Evolutionary conservation across 2,888 invertebrate genomes (phyloP).

Genomic region (Hydrotaea diabolus): DNA sequence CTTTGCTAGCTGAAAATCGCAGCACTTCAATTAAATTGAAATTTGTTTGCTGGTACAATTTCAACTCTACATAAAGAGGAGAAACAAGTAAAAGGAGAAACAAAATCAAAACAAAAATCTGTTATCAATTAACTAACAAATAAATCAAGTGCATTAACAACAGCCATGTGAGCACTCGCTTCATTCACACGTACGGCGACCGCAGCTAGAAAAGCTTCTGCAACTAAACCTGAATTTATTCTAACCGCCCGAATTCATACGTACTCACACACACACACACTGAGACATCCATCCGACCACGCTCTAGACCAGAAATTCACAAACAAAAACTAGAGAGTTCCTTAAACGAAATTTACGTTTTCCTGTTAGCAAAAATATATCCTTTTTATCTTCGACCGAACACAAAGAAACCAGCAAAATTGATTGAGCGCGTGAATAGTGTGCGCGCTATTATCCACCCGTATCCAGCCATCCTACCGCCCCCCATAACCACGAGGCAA

Average conservation of each 20-base stretch:
- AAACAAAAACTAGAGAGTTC: background rate
- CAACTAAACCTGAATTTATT: background rate
- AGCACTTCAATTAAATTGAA: background rate
- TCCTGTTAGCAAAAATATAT: slow-evolving; percentile 25
- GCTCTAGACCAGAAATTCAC: background rate
- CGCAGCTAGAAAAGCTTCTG: background rate
- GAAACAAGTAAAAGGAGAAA: background rate
- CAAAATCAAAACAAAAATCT: slow-evolving; percentile 16
- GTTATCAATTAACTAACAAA: slow-evolving; percentile 43
- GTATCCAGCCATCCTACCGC: background rate
- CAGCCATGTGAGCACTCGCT: background rate
- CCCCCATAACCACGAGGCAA: background rate
- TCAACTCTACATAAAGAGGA: no score
- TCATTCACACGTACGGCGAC: background rate
- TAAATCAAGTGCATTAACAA: slow-evolving; percentile 42
- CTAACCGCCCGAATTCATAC: background rate
- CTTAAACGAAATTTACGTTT: slow-evolving; percentile 46
- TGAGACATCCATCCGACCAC: background rate
- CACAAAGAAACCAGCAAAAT: slow-evolving; percentile 65
- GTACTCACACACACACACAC: background rate
- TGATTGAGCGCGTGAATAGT: slow-evolving; percentile 75
- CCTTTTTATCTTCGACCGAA: slow-evolving; percentile 22
- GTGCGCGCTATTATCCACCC: slow-evolving; percentile 18
- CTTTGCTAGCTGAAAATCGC: background rate
- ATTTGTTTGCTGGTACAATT: background rate